Conservation (phyloP, 92 coral and sea anemone genomes). For the Umimayanthus kanabou region DNA sequence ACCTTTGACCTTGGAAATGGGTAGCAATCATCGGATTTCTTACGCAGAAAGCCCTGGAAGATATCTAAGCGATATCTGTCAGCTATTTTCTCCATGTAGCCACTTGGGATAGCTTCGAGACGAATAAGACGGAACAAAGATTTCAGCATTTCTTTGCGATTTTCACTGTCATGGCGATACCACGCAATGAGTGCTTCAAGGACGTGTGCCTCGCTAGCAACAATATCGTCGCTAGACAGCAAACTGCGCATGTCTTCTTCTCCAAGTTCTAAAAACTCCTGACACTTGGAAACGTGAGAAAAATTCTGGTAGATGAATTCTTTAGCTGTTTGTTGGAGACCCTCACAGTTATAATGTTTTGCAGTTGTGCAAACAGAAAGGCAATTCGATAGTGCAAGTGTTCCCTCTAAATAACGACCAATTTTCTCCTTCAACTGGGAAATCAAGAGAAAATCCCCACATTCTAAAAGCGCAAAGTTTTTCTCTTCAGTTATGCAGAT, state of each 20-base stretch:
- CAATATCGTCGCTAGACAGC: slow-evolving; percentile 62
- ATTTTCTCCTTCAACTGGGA: slow-evolving; percentile 54
- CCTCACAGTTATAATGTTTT: slow-evolving; percentile 55
- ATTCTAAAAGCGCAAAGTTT: slow-evolving; percentile 50
- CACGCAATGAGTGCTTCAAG: slow-evolving; percentile 58
- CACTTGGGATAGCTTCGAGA: slow-evolving; percentile 53
- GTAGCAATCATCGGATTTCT: slow-evolving; percentile 42
- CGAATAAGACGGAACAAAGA: slow-evolving; percentile 55
- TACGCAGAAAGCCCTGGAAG: slow-evolving; percentile 44
- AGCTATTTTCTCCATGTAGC: slow-evolving; percentile 53
- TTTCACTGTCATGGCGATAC: slow-evolving; percentile 52
- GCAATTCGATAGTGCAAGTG: slow-evolving; percentile 45
- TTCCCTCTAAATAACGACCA: slow-evolving; percentile 52
- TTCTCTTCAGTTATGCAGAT: slow-evolving; percentile 49
- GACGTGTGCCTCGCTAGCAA: slow-evolving; percentile 66
- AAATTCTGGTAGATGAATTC: slow-evolving; percentile 51
- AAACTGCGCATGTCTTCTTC: slow-evolving; percentile 55
- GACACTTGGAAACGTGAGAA: slow-evolving; percentile 49
- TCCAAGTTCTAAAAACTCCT: slow-evolving; percentile 50
- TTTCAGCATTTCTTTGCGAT: slow-evolving; percentile 47
- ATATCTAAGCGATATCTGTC: slow-evolving; percentile 42
- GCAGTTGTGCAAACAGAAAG: slow-evolving; percentile 55
- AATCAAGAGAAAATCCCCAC: slow-evolving; percentile 60
- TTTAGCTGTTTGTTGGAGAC: slow-evolving; percentile 46
- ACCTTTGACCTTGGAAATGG: slow-evolving; percentile 40